Conservation (phyloP, 2,113 vertebrate genomes). For the Chamaetylas fuelleborni region DNA sequence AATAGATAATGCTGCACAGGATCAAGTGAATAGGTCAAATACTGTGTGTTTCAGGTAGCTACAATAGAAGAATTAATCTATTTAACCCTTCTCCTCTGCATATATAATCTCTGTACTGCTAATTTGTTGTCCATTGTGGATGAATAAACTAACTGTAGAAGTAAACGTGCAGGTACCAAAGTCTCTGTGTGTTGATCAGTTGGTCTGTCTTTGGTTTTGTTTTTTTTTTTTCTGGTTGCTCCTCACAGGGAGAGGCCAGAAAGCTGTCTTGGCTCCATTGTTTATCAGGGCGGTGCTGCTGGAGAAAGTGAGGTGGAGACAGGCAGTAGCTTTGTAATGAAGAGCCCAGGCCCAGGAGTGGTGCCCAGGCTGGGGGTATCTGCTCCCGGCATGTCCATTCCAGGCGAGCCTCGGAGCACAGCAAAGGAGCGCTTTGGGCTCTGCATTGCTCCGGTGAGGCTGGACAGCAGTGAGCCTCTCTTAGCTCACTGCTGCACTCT, state of each 20-base stretch:
- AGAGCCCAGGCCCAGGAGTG: neutral
- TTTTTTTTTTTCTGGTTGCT: neutral
- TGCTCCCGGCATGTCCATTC: neutral
- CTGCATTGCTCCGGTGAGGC: accelerated
- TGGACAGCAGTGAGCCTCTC: neutral
- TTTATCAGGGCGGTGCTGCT: neutral
- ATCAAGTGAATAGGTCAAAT: neutral
- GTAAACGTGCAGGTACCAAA: neutral
- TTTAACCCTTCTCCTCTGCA: neutral
- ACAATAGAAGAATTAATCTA: neutral
- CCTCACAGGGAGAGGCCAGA: neutral
- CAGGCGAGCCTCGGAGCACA: no score
- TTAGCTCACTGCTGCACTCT: neutral
- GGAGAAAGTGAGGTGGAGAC: neutral
- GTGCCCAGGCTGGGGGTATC: neutral
- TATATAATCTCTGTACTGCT: neutral
- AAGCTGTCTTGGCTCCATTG: accelerated
- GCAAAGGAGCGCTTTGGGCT: neutral
- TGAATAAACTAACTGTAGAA: neutral
- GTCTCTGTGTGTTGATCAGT: neutral
- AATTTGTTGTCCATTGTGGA: neutral
- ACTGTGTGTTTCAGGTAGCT: neutral
- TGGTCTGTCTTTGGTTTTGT: neutral
- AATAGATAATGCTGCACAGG: neutral
- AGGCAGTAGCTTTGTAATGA: neutral